Evolutionary conservation across 2,797 vertebrate genomes (phyloP), one percentile per base, ranked within the genome.

Genomic region (Lindbergichthys nudifrons): DNA sequence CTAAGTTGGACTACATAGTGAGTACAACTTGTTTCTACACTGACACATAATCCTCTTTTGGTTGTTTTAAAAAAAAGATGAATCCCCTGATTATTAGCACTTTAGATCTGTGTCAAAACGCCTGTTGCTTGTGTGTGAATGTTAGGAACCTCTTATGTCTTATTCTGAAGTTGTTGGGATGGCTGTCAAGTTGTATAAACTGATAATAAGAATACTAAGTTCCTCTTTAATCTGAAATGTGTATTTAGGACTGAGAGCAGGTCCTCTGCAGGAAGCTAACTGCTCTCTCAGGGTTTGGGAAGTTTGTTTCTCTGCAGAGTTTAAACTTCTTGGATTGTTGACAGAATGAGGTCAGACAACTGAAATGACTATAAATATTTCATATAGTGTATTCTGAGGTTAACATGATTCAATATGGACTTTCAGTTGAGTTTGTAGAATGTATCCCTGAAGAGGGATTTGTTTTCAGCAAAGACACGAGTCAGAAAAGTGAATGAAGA

Each of bases 311-410:
- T 73, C 10, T 2, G 10, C 68, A 45, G 66, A 69, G 52, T 67
- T 23, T 42, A 43, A 67, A 79, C 57, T 74, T 66, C 2, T 9
- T 5, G 14, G 64, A 32, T 58, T 36, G 59, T 61, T 73, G 84
- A 70, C 75, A 75, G 84, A 83, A 83, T 76, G 72, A 81, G 78
- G 81, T 70, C 75, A 81, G 45, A 62, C 42, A 13, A 19, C 36
- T 62, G 69, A 59, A 77, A 77, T 18, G 26, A 66, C 42, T 56
- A 59, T 74, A 57, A 59, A 67, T 80, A 39, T 75, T 77, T 80
- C 43, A 80, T 42, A 30, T 42, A n/a, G 69, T 75, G 51, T 80
- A 66, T 70, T 73, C 45, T 45, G 67, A 43, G 26, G 56, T 67
- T 62, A 79, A 71, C 32, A 0, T 50, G 50, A 68, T 63, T 10